These are phyloP conservation scores for Melopsittacus undulatus DNA, from an alignment of 2,797 vertebrate species.

Conservation along the genomic window DNA sequence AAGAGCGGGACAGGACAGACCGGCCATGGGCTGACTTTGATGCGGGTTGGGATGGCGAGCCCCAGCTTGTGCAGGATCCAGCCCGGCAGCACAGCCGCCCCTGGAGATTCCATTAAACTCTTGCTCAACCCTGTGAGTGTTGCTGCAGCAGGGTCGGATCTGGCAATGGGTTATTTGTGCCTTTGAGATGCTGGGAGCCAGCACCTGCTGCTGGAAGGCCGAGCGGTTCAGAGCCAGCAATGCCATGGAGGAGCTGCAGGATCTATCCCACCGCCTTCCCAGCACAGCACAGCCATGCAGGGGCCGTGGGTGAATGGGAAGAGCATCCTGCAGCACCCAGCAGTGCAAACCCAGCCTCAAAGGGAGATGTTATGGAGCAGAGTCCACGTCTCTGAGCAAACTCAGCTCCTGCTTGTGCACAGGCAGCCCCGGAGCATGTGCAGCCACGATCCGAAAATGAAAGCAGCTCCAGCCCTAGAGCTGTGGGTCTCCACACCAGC, in stretches of 20 bases:
- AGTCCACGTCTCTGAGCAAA: fast-evolving
- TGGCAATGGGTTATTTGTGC: not conserved
- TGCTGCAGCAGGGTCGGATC: not conserved
- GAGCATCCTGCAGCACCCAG: not conserved
- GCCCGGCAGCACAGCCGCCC: not conserved
- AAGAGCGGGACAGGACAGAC: not conserved
- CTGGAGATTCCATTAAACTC: not conserved
- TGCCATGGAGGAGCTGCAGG: fast-evolving
- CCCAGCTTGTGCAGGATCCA: slow-evolving; percentile 19
- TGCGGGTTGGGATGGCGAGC: not conserved
- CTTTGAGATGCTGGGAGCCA: not conserved
- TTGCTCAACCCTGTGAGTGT: not conserved
- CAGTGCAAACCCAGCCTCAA: fast-evolving
- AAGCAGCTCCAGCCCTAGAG: not conserved
- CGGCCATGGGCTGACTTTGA: not conserved
- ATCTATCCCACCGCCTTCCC: not conserved
- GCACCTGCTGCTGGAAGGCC: fast-evolving
- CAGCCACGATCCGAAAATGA: not conserved
- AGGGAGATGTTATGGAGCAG: not conserved
- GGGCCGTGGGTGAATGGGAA: not conserved
- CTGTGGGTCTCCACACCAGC: not conserved
- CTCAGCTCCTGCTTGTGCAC: not conserved
- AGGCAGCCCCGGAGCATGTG: not conserved
- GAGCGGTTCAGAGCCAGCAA: not conserved
- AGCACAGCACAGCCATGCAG: fast-evolving